Evolutionary conservation across 2,113 vertebrate genomes (phyloP).

Genomic region (Tragelaphus buxtoni): DNA sequence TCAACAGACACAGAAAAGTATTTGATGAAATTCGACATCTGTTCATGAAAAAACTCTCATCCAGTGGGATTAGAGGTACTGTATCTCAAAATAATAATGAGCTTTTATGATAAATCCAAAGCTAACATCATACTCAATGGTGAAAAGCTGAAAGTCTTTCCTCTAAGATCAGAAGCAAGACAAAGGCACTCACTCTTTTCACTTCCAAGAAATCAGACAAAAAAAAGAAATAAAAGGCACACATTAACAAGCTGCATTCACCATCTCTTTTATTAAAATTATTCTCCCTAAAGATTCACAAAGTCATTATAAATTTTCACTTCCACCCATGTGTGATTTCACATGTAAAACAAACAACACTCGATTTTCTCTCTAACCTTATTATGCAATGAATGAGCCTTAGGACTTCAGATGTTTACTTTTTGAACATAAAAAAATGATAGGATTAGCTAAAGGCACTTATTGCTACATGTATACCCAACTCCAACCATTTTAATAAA

Average conservation of each 20-base stretch:
- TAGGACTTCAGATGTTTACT: background rate
- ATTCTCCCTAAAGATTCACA: background rate
- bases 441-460: background rate
- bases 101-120: background rate
- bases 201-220: background rate
- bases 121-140: background rate
- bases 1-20: background rate
- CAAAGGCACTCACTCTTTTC: background rate
- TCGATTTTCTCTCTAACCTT: background rate
- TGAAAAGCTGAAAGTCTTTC: background rate
- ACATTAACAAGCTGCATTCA: background rate
- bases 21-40: background rate
- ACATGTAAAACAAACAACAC: background rate
- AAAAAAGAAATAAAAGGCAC: background rate
- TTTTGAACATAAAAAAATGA: background rate
- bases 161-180: background rate
- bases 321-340: background rate
- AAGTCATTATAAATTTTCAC: background rate
- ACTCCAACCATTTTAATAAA: background rate
- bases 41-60: background rate
- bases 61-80: background rate
- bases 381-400: background rate
- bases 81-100: background rate
- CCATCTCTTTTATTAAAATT: background rate
- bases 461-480: background rate